Evolutionary conservation across 2,888 invertebrate genomes (phyloP).

Genomic region (Pinctada fucata): DNA sequence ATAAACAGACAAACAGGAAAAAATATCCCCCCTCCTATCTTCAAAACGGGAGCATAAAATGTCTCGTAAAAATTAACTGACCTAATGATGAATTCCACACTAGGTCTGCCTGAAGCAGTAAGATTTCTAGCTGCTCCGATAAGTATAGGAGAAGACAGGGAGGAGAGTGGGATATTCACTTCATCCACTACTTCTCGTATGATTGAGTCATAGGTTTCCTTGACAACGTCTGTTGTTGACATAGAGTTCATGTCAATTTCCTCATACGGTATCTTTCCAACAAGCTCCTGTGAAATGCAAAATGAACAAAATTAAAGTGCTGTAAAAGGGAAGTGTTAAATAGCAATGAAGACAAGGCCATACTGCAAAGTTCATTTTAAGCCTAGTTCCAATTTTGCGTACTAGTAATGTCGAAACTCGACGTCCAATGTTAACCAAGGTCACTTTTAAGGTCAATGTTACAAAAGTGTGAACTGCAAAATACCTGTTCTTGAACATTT

Average conservation of each 20-base stretch:
- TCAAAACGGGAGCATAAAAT: too few species aligned
- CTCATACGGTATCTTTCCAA: slow-evolving; percentile 59
- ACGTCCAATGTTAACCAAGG: too few species aligned
- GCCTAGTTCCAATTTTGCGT: neutral
- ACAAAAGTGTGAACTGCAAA: too few species aligned
- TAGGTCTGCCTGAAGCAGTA: slow-evolving; percentile 75
- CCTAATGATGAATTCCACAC: slow-evolving; percentile 76
- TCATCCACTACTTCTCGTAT: slow-evolving; percentile 76
- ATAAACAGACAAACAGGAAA: too few species aligned
- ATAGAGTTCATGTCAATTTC: slow-evolving; percentile 63
- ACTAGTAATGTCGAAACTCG: too few species aligned
- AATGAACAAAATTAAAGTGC: neutral
- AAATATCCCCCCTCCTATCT: too few species aligned
- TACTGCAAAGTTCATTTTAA: neutral
- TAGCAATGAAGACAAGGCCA: neutral
- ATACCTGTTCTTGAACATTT: too few species aligned
- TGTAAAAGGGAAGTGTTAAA: neutral
- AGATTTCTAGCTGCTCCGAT: slow-evolving; percentile 75
- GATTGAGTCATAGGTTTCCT: slow-evolving; percentile 76
- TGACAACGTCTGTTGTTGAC: slow-evolving; percentile 57
- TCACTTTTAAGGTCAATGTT: too few species aligned
- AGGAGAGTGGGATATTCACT: slow-evolving; percentile 71
- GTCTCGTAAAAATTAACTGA: slow-evolving; percentile 47
- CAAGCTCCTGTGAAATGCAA: slow-evolving; percentile 63
- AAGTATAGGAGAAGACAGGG: slow-evolving; percentile 68